A percentile compares a stretch with the other conserved stretches of the same genome.
phyloP scores from a whole-genome alignment of 2,888 invertebrate species.

The Glyphotaelius pellucidus region DNA sequence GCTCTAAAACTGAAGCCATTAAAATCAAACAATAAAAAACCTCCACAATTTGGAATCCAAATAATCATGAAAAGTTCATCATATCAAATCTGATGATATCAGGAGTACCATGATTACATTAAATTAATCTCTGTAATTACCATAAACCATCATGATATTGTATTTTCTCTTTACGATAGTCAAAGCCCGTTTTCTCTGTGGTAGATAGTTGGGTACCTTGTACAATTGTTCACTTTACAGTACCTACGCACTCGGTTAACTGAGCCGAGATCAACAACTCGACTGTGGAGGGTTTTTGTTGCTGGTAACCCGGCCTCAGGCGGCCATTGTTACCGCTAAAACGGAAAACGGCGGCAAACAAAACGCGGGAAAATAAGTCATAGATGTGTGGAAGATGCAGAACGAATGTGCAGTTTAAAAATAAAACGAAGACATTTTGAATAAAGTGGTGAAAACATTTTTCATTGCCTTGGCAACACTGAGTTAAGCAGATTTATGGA shows the following conservation, averaged over 20 bases:
- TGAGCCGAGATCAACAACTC: not conserved
- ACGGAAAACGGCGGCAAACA: slow-evolving; percentile 12
- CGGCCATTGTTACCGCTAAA: slow-evolving; percentile 14
- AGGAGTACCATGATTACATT: not conserved
- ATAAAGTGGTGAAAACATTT: no score
- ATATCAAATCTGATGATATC: not conserved
- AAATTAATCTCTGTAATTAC: not conserved
- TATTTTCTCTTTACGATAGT: not conserved
- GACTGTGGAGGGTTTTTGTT: slow-evolving; percentile 8
- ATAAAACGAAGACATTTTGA: no score
- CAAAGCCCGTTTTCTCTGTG: not conserved
- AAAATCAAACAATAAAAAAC: not conserved
- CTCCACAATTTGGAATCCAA: not conserved
- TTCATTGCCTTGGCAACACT: no score
- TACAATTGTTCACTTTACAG: not conserved
- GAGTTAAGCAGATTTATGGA: no score
- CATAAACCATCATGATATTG: not conserved
- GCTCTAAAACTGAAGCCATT: not conserved
- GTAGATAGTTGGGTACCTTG: not conserved
- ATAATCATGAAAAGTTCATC: not conserved
- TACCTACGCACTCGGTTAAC: no score
- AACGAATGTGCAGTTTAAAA: not conserved
- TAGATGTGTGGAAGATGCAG: not conserved
- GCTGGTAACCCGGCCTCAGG: slow-evolving; percentile 4
- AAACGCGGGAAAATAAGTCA: not conserved